Evolutionary conservation across 2,113 vertebrate genomes (phyloP).

Genomic region (Ammospiza caudacuta): DNA sequence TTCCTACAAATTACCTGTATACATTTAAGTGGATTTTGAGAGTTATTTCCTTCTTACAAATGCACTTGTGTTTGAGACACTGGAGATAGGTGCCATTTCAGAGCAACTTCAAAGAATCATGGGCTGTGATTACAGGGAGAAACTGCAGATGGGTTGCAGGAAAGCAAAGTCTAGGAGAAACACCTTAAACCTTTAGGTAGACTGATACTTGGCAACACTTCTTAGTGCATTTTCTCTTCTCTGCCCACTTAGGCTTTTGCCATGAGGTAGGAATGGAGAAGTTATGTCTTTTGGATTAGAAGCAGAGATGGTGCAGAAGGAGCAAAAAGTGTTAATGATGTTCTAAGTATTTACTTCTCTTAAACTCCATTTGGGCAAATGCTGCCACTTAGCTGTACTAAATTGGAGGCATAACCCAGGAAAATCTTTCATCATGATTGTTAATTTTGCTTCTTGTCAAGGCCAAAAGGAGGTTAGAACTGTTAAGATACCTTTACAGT

Average conservation of each 20-base stretch:
- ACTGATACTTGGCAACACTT: not conserved
- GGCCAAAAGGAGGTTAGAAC: not conserved
- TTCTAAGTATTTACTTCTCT: constrained; percentile 10
- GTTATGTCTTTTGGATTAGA: constrained; percentile 4
- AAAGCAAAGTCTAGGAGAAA: not conserved
- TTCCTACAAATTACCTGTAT: not conserved
- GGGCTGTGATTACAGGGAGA: not conserved
- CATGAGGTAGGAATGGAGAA: not conserved
- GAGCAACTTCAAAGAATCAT: not conserved
- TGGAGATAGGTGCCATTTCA: not conserved
- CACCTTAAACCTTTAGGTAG: not conserved
- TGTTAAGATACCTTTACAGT: not conserved
- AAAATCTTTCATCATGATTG: constrained; percentile 1
- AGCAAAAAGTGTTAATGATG: constrained; percentile 7
- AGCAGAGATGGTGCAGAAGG: constrained; percentile 19
- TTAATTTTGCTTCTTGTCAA: constrained; percentile 19
- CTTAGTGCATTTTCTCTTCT: not conserved
- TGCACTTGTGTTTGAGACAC: not conserved
- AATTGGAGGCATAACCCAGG: not conserved
- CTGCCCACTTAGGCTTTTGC: not conserved
- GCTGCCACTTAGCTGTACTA: constrained; percentile 2
- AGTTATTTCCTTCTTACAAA: not conserved
- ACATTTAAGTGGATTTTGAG: not conserved
- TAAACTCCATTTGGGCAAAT: constrained; percentile 8
- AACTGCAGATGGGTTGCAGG: not conserved